These are phyloP conservation scores for Leptatherina wallacei DNA, from an alignment of 2,797 vertebrate species.

Conservation along the genomic window DNA sequence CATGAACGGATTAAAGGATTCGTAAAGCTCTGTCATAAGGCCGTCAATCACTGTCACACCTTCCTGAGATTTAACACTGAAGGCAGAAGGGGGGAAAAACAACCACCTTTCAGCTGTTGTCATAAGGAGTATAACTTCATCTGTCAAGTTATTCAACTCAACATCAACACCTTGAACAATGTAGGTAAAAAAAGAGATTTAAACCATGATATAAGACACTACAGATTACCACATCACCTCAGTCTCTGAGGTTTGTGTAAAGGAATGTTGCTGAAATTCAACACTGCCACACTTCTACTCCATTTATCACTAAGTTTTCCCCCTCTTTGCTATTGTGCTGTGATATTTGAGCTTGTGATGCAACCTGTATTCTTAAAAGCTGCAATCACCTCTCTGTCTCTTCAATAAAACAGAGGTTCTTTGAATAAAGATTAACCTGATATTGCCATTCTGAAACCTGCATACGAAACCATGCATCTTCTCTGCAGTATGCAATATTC, in stretches of 20 bases:
- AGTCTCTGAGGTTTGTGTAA: constrained; percentile 51
- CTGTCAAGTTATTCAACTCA: constrained; percentile 56
- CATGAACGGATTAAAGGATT: constrained; percentile 82
- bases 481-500: constrained; percentile 62
- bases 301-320: constrained; percentile 59
- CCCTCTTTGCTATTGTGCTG: constrained; percentile 26
- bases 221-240: constrained; percentile 61
- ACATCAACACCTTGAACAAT: constrained; percentile 59
- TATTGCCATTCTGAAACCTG: constrained; percentile 57
- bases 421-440: constrained; percentile 60
- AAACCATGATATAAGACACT: constrained; percentile 60
- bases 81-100: constrained; percentile 21
- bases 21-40: constrained; percentile 76
- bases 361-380: constrained; percentile 46
- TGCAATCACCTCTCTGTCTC: constrained; percentile 38
- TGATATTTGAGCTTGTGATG: constrained; percentile 35
- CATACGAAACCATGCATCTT: constrained; percentile 60
- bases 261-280: constrained; percentile 74
- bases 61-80: constrained; percentile 55
- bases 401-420: constrained; percentile 52
- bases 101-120: constrained; percentile 46
- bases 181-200: constrained; percentile 27
- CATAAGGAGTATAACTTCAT: constrained; percentile 68
- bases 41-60: constrained; percentile 78
- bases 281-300: constrained; percentile 50